Base-by-base conservation (phyloP, 2,113 vertebrate species). In the Scalopus aquaticus region DNA sequence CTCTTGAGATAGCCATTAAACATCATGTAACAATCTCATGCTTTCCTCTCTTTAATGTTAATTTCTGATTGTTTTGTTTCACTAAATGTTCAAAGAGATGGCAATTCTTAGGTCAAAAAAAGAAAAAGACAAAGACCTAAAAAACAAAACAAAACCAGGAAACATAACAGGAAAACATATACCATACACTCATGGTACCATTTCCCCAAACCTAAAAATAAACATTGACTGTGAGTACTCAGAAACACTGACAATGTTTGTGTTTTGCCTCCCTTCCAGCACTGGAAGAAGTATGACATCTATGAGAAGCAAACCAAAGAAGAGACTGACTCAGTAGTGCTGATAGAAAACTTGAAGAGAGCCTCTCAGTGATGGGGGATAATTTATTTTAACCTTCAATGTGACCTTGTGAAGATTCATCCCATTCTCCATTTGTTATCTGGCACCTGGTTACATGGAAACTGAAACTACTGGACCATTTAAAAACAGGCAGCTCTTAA, bases 241-340 rank as follows among this genome's bases (percentile, higher is more conserved):
- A 64, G 72, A 88, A 87, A 73, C 69, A 82, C 39, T 26, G 37
- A 94, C 67, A 93, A 35, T 10, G 1, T 70, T 24, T 93, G 19
- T 96, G 44, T 79, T 89, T 91, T 83, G 26, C 72, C 39, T 93
- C 58, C 51, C 37, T 93, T 93, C 54, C 46, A 97, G 97, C 97
- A 97, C 72, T 97, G 97, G 97, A 97, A 96, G 88, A 97, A 97
- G 51, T 97, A 96, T 12, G 96, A 97, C 92, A 97, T 97, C 81
- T 96, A 90, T 76, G 97, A 97, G 90, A 97, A 97, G 92, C 97
- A 97, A 92, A 94, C 88, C 80, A 97, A 94, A 96, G 97, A 97
- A 90, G 97, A 97, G 92, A 97, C 97, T 11, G 97, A 97, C 60
- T 95, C 96, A 49, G 95, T 97, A 28, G 97, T 97, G 80, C 96